These are phyloP conservation scores for Nibea coibor DNA, from an alignment of 2,113 vertebrate genomes.

Conservation along the genomic window DNA sequence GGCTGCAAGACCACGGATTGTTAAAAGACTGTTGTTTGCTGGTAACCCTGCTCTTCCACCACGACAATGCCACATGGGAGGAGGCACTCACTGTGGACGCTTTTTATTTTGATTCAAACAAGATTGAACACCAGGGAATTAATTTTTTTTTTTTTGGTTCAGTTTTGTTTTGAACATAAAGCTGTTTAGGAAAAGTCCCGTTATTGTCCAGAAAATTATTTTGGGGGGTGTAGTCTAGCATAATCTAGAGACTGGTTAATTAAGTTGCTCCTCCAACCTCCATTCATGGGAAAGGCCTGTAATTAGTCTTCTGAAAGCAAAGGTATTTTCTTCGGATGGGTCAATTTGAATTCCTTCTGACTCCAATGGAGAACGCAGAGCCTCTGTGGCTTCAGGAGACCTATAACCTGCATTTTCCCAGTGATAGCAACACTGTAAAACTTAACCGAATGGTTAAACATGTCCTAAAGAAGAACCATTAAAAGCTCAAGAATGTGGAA, in stretches of 20 bases:
- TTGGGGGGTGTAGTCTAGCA: constrained; percentile 53
- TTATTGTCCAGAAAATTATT: constrained; percentile 62
- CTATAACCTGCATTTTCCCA: constrained; percentile 67
- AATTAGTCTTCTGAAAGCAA: constrained; percentile 75
- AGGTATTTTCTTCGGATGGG: constrained; percentile 72
- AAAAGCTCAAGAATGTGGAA: constrained; percentile 71
- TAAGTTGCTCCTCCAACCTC: constrained; percentile 72
- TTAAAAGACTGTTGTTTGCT: constrained; percentile 73
- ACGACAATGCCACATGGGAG: constrained; percentile 68
- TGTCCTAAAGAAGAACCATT: constrained; percentile 61
- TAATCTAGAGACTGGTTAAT: constrained; percentile 75
- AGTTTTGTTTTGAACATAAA: constrained; percentile 35
- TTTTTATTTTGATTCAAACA: constrained; percentile 70
- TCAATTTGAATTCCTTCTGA: constrained; percentile 71
- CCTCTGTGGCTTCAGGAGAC: constrained; percentile 65
- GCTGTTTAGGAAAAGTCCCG: constrained; percentile 43
- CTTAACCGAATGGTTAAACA: constrained; percentile 66
- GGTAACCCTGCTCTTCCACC: constrained; percentile 67
- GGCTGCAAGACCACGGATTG: constrained; percentile 67
- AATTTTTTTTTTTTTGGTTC: constrained; percentile 26
- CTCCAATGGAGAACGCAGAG: constrained; percentile 44
- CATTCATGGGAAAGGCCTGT: constrained; percentile 72
- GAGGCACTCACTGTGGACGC: constrained; percentile 54
- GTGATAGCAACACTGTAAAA: constrained; percentile 71
- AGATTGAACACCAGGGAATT: constrained; percentile 65